Evolutionary conservation across 1,140 invertebrate species (phyloP).

Genomic region (Cheumatopsyche charites): DNA sequence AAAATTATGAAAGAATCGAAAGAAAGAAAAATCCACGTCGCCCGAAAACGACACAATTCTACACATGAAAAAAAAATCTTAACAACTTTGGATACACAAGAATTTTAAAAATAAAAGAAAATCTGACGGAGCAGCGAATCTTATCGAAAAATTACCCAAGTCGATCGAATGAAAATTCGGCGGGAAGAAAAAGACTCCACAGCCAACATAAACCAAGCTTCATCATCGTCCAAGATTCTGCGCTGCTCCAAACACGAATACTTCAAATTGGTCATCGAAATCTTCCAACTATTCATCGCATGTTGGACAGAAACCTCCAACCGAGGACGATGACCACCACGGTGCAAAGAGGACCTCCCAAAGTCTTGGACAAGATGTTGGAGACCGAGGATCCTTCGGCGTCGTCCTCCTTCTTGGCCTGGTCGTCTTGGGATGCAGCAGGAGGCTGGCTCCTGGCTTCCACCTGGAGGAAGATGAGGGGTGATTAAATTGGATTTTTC

Average conservation of each 20-base stretch:
- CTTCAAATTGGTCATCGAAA: too few species aligned
- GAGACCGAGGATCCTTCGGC: conserved; percentile 54
- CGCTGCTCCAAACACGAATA: too few species aligned
- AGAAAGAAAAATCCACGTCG: neutral
- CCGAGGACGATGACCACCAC: conserved; percentile 59
- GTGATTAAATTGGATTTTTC: neutral
- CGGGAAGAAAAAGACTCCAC: too few species aligned
- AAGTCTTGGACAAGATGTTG: conserved; percentile 54
- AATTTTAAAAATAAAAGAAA: too few species aligned
- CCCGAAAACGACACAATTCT: too few species aligned
- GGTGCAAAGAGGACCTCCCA: conserved; percentile 59
- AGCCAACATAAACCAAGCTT: too few species aligned
- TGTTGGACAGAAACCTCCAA: conserved; percentile 58
- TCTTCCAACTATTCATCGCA: conserved; percentile 53
- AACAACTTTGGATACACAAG: conserved; percentile 25
- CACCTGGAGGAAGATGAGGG: conserved; percentile 50
- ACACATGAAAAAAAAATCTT: conserved; percentile 6
- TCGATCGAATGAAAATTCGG: too few species aligned
- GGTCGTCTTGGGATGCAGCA: neutral
- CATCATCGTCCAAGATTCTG: too few species aligned
- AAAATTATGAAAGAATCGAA: neutral
- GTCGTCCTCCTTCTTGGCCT: conserved; percentile 42
- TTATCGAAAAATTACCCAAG: too few species aligned
- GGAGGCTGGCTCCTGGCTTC: conserved; percentile 50
- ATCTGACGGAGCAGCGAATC: too few species aligned